A percentile compares a stretch with the other conserved stretches of the same genome.
These are phyloP conservation scores for Gasterosteus aculeatus DNA, from an alignment of 2,113 vertebrate species.

Conservation along the genomic window DNA sequence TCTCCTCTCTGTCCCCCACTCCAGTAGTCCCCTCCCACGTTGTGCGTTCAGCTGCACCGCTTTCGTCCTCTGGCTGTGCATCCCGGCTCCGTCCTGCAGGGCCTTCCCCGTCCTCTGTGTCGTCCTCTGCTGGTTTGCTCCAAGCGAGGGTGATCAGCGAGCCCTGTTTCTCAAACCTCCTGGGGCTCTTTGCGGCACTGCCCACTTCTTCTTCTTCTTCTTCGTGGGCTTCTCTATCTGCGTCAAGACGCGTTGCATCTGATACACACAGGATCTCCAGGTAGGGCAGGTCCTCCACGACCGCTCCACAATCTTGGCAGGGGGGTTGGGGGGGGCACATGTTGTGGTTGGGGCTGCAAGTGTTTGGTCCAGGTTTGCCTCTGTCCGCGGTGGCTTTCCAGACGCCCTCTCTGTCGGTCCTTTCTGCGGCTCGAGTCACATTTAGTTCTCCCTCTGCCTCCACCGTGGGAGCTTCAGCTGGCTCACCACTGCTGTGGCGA, in stretches of 20 bases:
- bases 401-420: conserved; percentile 48
- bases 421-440: conserved; percentile 20
- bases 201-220: conserved; percentile 23
- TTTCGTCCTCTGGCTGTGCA: not conserved
- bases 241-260: conserved; percentile 3
- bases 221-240: not conserved
- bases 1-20: conserved; percentile 19
- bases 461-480: not conserved
- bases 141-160: conserved; percentile 81
- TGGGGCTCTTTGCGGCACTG: not conserved
- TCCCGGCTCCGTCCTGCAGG: conserved; percentile 10
- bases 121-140: conserved; percentile 70
- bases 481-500: conserved; percentile 3
- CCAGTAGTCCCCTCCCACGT: conserved; percentile 17
- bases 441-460: not conserved
- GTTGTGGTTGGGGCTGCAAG: conserved; percentile 1
- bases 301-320: conserved; percentile 57
- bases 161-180: conserved; percentile 73
- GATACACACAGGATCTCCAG: conserved; percentile 76
- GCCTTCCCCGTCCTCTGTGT: conserved; percentile 10
- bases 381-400: conserved; percentile 67
- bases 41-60: conserved; percentile 2
- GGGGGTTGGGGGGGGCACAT: conserved; percentile 30
- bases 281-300: conserved; percentile 78
- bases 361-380: not conserved